Evolutionary conservation across 2,888 invertebrate species (phyloP).

Genomic region (Euzetes globulus): DNA sequence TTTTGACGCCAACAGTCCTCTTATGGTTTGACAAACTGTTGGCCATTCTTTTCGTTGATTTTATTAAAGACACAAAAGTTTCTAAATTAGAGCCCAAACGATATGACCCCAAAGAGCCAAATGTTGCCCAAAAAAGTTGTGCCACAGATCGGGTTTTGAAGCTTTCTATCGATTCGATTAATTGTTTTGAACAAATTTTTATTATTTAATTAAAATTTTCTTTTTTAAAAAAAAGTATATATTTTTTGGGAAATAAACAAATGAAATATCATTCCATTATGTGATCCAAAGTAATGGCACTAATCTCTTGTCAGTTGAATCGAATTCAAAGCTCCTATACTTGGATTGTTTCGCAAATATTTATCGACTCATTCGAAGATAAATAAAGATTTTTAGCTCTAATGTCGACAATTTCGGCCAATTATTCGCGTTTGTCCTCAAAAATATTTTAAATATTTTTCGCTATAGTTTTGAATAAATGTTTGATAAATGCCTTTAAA

Average conservation of each 20-base stretch:
- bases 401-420: not conserved
- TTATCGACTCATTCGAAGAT: not conserved
- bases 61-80: no score
- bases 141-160: not conserved
- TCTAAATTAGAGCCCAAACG: not conserved
- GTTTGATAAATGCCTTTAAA: no score
- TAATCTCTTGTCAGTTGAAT: not conserved
- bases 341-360: not conserved
- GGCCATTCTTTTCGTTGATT: not conserved
- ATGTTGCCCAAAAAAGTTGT: not conserved
- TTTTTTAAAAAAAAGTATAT: not conserved
- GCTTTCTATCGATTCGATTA: not conserved
- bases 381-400: not conserved
- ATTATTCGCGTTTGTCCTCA: slow-evolving; percentile 1
- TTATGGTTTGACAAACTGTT: not conserved
- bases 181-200: not conserved
- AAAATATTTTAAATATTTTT: not conserved
- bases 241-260: not conserved
- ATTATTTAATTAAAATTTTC: not conserved
- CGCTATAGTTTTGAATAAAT: not conserved
- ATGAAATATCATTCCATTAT: not conserved
- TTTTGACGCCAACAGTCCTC: not conserved
- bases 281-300: not conserved
- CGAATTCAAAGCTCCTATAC: not conserved
- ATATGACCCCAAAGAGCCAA: not conserved